Evolutionary conservation across 2,888 invertebrate species (phyloP), one percentile per base, ranked within the genome.

Genomic region (Melieria crassipennis): DNA sequence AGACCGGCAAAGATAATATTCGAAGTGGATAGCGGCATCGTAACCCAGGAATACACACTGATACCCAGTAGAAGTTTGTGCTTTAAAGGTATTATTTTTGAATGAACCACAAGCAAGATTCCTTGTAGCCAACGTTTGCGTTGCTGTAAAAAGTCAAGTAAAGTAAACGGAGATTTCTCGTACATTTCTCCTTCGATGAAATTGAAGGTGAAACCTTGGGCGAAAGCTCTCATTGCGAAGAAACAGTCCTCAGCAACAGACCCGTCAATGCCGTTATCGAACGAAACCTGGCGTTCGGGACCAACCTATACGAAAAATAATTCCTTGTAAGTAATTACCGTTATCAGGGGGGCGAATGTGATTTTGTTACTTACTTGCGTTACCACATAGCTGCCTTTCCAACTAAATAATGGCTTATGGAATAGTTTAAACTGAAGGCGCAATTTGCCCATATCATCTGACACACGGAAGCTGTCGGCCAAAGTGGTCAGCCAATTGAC

Each of bases 131-230:
- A 98, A 68, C 98, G 91, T 85, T 98, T 98, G 72, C 98, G 90
- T 84, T 98, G 98, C 86, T 98, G 97, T 78, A 98, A 91, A 82
- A 98, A 97, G 86, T 98, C 98, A 91, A 94, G 93, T 48, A 98
- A 87, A 3, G 96, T 95, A 86, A 98, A 98, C 4, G 98, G 98
- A 6, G 96, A 96, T 85, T 98, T 98, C 85, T 98, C 98, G 93
- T 97, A 97, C 98, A 98, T 98, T 88, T 98, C 98, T 64, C 98
- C 98, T 86, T 98, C 98, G 77, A 98, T 92, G 87, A 98, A 98
- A 85, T 96, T 95, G 87, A 98, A 98, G 30, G 93, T 90, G 85
- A 94, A 98, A 45, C 97, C 98, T 85, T 95, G 91, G 75, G 91
- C 91, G 86, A 93, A 96, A 4, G 98, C 98, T 76, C 95, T 92